Percentiles rank a stretch among this genome's conserved stretches.
Evolutionary conservation across 1,140 invertebrate genomes (phyloP).

Genomic region (Cotesia typhae): DNA sequence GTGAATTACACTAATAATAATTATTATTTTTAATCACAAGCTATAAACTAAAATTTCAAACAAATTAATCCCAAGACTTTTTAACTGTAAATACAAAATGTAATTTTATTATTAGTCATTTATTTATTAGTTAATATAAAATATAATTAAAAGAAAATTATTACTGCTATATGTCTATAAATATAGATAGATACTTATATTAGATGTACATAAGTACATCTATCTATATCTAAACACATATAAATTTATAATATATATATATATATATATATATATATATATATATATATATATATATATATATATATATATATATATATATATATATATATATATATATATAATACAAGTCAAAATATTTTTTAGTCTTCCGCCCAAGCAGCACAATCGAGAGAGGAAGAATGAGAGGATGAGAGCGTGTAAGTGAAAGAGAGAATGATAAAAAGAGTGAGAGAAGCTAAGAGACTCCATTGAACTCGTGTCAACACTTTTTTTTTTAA

Average conservation of each 20-base stretch:
- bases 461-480: constrained; percentile 37
- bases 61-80: no score
- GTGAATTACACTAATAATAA: neutral
- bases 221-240: neutral
- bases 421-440: constrained; percentile 22
- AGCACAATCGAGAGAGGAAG: constrained; percentile 28
- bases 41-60: no score
- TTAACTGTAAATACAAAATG: no score
- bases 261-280: neutral
- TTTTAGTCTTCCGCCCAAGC: constrained; percentile 17
- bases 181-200: neutral
- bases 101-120: no score
- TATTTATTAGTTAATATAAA: no score
- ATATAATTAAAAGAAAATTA: no score
- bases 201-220: neutral
- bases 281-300: neutral
- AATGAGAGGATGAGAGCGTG: constrained; percentile 19
- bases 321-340: constrained; percentile 4
- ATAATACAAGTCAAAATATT: constrained; percentile 17
- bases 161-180: neutral
- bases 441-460: constrained; percentile 28
- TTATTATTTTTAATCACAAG: no score
- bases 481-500: constrained; percentile 27
- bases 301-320: neutral
- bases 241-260: neutral